These are phyloP conservation scores for Diploscapter pachys DNA, from an alignment of 1,140 invertebrate species.

Conservation along the genomic window DNA sequence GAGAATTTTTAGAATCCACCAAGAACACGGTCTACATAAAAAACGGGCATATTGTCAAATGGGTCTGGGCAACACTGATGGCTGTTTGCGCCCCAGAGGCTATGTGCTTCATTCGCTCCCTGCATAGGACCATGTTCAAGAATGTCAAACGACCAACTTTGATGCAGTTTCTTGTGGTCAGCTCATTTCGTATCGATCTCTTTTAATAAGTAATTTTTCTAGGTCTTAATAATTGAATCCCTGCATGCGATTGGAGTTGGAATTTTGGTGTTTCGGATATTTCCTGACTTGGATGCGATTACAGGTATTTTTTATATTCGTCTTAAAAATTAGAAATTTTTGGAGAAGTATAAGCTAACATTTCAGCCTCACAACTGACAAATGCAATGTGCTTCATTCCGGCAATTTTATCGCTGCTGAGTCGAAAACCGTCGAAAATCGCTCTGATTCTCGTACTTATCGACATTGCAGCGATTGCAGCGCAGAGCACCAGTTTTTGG, in stretches of 20 bases:
- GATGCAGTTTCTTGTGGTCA: constrained; percentile 49
- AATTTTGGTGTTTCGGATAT: constrained; percentile 49
- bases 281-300: constrained; percentile 48
- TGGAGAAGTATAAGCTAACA: no score
- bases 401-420: constrained; percentile 43
- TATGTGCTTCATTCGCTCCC: constrained; percentile 45
- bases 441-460: constrained; percentile 49
- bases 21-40: constrained; percentile 47
- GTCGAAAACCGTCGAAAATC: constrained; percentile 39
- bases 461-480: constrained; percentile 45
- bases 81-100: constrained; percentile 48
- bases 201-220: constrained; percentile 9
- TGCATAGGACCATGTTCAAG: constrained; percentile 54
- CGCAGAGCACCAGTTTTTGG: constrained; percentile 51
- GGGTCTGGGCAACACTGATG: constrained; percentile 53
- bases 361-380: constrained; percentile 37
- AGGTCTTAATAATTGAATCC: constrained; percentile 49
- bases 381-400: constrained; percentile 54
- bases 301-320: constrained; percentile 38
- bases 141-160: constrained; percentile 51
- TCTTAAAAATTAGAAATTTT: background rate
- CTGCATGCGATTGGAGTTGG: constrained; percentile 53
- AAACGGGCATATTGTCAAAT: constrained; percentile 50
- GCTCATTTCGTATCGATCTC: constrained; percentile 6
- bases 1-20: constrained; percentile 41